phyloP scores from a whole-genome alignment of 2,888 invertebrate genomes.

The Eupithecia tripunctaria region DNA sequence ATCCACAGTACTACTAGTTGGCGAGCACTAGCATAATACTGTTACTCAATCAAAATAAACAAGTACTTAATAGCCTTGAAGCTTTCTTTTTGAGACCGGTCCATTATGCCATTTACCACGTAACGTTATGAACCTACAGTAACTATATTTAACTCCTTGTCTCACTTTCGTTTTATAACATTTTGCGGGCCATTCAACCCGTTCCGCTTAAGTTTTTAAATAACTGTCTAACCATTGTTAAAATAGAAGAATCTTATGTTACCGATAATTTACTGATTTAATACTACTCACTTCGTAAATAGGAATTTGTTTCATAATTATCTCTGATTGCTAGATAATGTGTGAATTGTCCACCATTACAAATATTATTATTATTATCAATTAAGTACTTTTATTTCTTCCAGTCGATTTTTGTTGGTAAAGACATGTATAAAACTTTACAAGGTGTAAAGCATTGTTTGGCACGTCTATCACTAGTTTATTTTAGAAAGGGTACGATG shows the following conservation, averaged over 20 bases:
- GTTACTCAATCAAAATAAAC: constrained; percentile 27
- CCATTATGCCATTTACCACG: constrained; percentile 15
- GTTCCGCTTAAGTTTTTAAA: background rate
- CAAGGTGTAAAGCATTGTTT: constrained; percentile 1
- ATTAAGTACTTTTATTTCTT: background rate
- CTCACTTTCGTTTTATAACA: constrained; percentile 2
- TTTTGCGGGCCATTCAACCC: background rate
- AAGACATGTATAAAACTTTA: background rate
- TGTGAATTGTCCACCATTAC: no score
- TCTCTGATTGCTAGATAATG: no score
- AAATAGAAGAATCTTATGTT: background rate
- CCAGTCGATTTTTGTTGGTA: background rate
- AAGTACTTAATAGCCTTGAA: constrained; percentile 5
- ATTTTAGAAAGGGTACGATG: constrained; percentile 15
- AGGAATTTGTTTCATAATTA: background rate
- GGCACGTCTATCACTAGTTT: background rate
- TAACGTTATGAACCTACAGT: background rate
- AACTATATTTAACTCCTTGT: background rate
- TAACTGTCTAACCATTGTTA: background rate
- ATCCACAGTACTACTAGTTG: background rate
- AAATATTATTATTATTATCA: no score
- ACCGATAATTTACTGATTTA: background rate
- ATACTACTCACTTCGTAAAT: no score
- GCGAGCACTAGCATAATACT: background rate
- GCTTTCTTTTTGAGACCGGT: constrained; percentile 34